phyloP scores from a whole-genome alignment of 2,113 vertebrate species.

The Lophochroa leadbeateri region DNA sequence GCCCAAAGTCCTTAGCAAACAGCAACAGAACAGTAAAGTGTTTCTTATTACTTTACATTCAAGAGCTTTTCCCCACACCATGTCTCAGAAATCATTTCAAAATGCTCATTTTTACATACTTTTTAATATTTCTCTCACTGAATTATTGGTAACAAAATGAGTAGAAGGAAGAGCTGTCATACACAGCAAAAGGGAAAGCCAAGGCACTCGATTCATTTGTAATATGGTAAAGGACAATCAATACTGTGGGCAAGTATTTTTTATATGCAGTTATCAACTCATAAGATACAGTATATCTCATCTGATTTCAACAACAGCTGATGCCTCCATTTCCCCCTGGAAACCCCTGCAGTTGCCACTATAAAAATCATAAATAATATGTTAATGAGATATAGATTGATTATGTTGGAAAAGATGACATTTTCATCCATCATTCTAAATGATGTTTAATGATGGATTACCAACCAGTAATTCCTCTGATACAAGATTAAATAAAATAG shows the following conservation, averaged over 20 bases:
- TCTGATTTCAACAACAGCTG: constrained; percentile 90
- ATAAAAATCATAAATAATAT: constrained; percentile 96
- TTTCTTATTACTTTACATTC: not conserved
- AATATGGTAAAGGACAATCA: constrained; percentile 77
- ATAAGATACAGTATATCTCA: constrained; percentile 90
- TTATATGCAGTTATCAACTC: constrained; percentile 90
- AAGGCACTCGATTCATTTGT: constrained; percentile 71
- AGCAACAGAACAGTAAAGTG: not conserved
- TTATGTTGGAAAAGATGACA: constrained; percentile 89
- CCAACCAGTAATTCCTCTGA: constrained; percentile 91
- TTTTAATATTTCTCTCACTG: not conserved
- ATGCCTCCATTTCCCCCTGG: constrained; percentile 80
- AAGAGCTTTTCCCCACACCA: not conserved
- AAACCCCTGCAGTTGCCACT: constrained; percentile 84
- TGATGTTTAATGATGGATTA: constrained; percentile 95
- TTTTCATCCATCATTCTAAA: constrained; percentile 96
- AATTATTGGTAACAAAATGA: constrained; percentile 36
- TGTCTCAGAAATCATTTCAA: not conserved
- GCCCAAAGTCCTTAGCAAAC: not conserved
- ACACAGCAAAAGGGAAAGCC: not conserved
- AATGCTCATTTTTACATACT: not conserved
- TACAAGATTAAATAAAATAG: constrained; percentile 98
- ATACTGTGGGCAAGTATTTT: constrained; percentile 82
- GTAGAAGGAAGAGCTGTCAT: constrained; percentile 4
- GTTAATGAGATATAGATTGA: constrained; percentile 98